Evolutionary conservation across 2,888 invertebrate genomes (phyloP), one percentile per base, ranked within the genome.

Genomic region (Epirrhoe tristata): DNA sequence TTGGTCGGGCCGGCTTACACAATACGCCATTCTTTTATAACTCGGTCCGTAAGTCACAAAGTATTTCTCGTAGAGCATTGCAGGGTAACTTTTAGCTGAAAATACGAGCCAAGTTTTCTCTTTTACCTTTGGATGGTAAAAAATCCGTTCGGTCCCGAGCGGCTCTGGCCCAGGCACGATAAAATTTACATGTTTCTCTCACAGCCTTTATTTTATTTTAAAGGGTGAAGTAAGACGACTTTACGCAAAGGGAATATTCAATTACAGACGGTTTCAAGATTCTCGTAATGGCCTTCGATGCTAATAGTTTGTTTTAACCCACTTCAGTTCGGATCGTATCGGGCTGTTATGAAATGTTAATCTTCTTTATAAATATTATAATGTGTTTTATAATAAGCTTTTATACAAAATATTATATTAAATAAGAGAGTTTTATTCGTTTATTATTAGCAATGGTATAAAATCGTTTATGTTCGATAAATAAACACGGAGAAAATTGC

Each of bases 171-270:
- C 85, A 88, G 90, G 88, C 88, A 82, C 89, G 89, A 90, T 91
- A 87, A 90, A 92, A 93, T 93, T 93, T 93, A 91, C 93, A 93
- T 93, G 90, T 90, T 91, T 90, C 88, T 84, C 85, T 88, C 87
- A 85, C 85, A 83, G 86, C 83, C 86, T 89, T 85, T 91, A 91
- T 90, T 93, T 93, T 91, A 89, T 90, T 92, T 90, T 91, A 90
- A 92, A 89, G 91, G 91, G 91, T 91, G 87, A 88, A 92, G 86
- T 90, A 90, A 90, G 88, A 86, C 83, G 84, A 85, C 80, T 86
- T 90, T 90, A 89, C 90, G 89, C 86, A 90, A 89, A 90, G 85
- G 86, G 92, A 93, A 93, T 93, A 92, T 92, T 92, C 89, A 93
- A 92, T 93, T 91, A 91, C 87, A 88, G 86, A 80, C 81, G 84